Evolutionary conservation across 2,888 invertebrate genomes (phyloP), one percentile per base, ranked within the genome.

Genomic region (Dusona sp.): DNA sequence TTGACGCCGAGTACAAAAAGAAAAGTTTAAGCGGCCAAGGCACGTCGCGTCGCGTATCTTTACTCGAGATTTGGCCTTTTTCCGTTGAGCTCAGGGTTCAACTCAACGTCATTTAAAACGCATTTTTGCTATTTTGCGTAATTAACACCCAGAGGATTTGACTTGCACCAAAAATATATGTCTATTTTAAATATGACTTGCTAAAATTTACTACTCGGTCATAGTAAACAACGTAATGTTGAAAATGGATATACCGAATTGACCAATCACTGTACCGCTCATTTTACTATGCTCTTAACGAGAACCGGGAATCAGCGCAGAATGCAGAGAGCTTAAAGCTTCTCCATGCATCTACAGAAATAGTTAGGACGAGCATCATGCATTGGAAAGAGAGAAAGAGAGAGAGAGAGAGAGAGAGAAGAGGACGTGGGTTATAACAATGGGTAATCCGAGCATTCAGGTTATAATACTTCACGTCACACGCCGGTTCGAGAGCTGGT

Each of bases 391-490:
- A 33, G 70, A 48, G n/a, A 48, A 33, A 48, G 29, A 29, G 74
- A 42, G 29, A 61, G 54, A 36, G 22, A 68, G 68, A 42, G 45
- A 13, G 25, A 16, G 68, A 42, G 57, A 42, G 42, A 42, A 38
- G 79, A 9, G 19, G 22, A 89, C 57, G 81, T 87, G 83, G 86
- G 57, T 78, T 45, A 70, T 88, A 90, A 91, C 92, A 92, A 92
- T 92, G 88, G 90, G 88, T 91, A 91, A 92, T 91, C 91, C 90
- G 88, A 85, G 89, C 88, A 90, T 91, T 91, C 89, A 90, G 89
- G 85, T 72, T 81, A 57, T 81, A 74, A 81, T 79, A 86, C 88
- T 89, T 86, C 64, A 54, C 65, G 65, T 54, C 61, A 42, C 87
- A 89, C 87, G 88, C 88, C 87, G 85, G 88, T 89, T 90, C 88